These are phyloP conservation scores for Sitta europaea DNA, from an alignment of 2,113 vertebrate species.

Conservation along the genomic window DNA sequence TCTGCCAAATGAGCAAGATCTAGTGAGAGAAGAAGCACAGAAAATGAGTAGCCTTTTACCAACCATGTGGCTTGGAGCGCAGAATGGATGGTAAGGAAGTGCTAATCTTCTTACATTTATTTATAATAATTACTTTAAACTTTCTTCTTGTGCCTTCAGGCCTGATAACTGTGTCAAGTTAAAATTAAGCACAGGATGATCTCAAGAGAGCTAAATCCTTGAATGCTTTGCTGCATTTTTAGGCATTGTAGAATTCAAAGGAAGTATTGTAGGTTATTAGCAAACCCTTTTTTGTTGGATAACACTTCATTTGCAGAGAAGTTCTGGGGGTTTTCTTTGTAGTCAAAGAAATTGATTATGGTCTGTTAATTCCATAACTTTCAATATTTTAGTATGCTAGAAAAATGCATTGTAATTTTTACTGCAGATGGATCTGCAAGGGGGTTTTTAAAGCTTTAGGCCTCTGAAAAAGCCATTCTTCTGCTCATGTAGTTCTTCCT, in stretches of 20 bases:
- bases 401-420: background rate
- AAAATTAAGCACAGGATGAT: background rate
- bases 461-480: background rate
- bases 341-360: background rate
- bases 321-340: background rate
- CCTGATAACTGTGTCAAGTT: background rate
- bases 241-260: background rate
- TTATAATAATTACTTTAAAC: background rate
- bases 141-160: background rate
- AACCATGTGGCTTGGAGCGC: constrained; percentile 97
- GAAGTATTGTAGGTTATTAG: background rate
- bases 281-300: background rate
- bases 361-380: background rate
- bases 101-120: background rate
- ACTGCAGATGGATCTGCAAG: background rate
- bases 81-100: constrained; percentile 90
- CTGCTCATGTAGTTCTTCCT: background rate
- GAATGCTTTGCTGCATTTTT: background rate
- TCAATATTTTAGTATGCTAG: background rate
- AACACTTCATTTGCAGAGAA: background rate
- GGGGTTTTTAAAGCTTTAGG: background rate
- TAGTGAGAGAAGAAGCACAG: constrained; percentile 93
- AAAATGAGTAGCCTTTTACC: constrained; percentile 98
- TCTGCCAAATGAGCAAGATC: constrained; percentile 86
- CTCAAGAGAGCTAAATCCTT: background rate